Percentiles rank a stretch among this genome's conserved stretches.
Evolutionary conservation across 2,797 vertebrate genomes (phyloP).

Genomic region (Trachops cirrhosus): DNA sequence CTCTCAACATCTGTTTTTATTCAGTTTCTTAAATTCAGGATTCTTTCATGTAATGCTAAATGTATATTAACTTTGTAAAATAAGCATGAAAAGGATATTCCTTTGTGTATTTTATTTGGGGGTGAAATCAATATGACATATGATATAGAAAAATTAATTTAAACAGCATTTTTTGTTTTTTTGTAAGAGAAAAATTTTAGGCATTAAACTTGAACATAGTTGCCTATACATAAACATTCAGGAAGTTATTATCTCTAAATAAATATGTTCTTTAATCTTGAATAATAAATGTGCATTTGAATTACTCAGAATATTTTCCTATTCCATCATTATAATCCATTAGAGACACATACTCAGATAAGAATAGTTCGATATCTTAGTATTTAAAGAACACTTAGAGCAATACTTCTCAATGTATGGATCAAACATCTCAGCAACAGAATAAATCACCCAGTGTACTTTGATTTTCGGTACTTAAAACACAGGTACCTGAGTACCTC

Average conservation of each 20-base stretch:
- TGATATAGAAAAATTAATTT: conserved; percentile 33
- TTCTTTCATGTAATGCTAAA: conserved; percentile 51
- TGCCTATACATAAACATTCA: background rate
- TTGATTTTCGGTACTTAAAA: background rate
- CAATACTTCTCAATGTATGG: background rate
- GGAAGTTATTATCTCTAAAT: background rate
- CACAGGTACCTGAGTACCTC: background rate
- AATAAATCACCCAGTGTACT: background rate
- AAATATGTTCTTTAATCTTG: background rate
- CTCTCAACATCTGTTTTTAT: conserved; percentile 69
- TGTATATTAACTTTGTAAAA: conserved; percentile 67
- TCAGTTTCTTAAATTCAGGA: conserved; percentile 39
- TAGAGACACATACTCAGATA: background rate
- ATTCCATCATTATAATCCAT: background rate
- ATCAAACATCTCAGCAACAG: background rate
- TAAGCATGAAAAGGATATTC: background rate
- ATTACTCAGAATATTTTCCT: background rate
- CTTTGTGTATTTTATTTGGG: background rate
- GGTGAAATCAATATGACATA: conserved; percentile 14
- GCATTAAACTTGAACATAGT: conserved; percentile 1
- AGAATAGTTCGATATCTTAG: background rate
- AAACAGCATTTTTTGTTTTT: background rate
- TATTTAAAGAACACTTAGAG: background rate
- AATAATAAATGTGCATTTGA: background rate
- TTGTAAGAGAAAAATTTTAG: background rate